Evolutionary conservation across 92 coral and sea anemone genomes (phyloP), one percentile per base, ranked within the genome.

Genomic region (Desmophyllum pertusum): DNA sequence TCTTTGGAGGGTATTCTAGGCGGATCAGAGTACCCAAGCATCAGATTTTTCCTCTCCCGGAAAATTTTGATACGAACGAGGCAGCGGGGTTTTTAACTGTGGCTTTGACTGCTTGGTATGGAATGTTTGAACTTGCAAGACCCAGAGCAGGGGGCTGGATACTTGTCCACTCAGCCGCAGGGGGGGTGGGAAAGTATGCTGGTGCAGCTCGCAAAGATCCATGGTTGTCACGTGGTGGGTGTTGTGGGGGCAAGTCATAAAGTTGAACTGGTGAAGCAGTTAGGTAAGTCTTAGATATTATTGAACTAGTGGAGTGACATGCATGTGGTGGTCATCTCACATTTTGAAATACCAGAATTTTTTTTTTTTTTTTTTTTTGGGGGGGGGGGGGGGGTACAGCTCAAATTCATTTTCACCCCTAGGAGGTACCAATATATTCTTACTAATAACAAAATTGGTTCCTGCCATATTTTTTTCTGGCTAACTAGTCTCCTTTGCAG

Each of bases 111-210:
- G 99, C 98, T 62, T 96, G 99, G 99, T 96, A 96, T 73, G 99
- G 90, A 38, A 90, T 96, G 96, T 92, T 92, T 91, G 95, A 94
- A 79, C 81, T 92, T 48, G 99, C 92, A 35, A 90, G 88, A 40
- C 95, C 98, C 9, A 92, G 96, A 50, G 93, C 94, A n/a, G 99
- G 93, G 46, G 83, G 92, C 42, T 94, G 93, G 96, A 72, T 94
- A n/a, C 94, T 96, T 17, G 96, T 96, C 1, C 99, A 96, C 83
- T 96, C 99, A 70, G 99, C 99, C 3, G 99, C 98, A 33, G 99
- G 99, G 38, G 99, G 99, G 59, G 99, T 96, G 57, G 99, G 99
- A 13, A n/a, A 96, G 98, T 83, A 96, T 91, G 93, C 77, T 96
- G 81, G 98, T 96, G 15, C 99, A 96, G 88, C 80, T 96, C 80